Base-by-base conservation (phyloP, 2,888 invertebrate genomes). In the Melikaiella ostensackeni region DNA sequence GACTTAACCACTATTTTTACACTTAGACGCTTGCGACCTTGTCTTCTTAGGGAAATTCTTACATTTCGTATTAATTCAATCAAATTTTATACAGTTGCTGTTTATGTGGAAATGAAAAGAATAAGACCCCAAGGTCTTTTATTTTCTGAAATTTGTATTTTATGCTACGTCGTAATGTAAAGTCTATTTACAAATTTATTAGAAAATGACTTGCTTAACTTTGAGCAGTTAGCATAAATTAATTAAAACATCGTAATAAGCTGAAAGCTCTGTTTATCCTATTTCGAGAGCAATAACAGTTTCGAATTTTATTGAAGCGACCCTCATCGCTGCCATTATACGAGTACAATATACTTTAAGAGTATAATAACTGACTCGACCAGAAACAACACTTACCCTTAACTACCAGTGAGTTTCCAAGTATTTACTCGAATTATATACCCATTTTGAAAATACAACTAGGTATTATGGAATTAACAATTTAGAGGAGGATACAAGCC, bases 381-480 rank as follows among this genome's bases (percentile, higher is more conserved):
- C 46, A 70, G 46, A 50, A 70, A 70, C 30, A 11, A 16, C 66
- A 70, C 46, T 50, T 70, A 30, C 27, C 27, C 30, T 9, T 70
- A 70, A 46, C 66, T 50, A 42, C 16, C 42, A 46, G 42, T 11
- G 11, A 50, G 46, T 70, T 70, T 30, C 46, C 27, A 30, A 70
- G n/a, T 70, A 46, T 66, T 42, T 66, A 66, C 27, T 13, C 8
- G 27, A 24, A 66, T 70, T 50, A 70, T 50, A 50, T 42, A 16
- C n/a, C 5, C 27, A 70, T 50, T 50, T 30, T 8, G 50, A 70
- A 50, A 19, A 70, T 70, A 19, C 24, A 46, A 21, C 16, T 38
- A 21, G 16, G 24, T 21, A 66, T 46, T 42, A 13, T 64, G 21
- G 24, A 64, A 64, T 30, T 3, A 30, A 4, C 38, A 64, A 16